A percentile compares a stretch with the other conserved stretches of the same genome.
Conservation (phyloP, 2,888 invertebrate genomes). For the Metalampra italica region DNA sequence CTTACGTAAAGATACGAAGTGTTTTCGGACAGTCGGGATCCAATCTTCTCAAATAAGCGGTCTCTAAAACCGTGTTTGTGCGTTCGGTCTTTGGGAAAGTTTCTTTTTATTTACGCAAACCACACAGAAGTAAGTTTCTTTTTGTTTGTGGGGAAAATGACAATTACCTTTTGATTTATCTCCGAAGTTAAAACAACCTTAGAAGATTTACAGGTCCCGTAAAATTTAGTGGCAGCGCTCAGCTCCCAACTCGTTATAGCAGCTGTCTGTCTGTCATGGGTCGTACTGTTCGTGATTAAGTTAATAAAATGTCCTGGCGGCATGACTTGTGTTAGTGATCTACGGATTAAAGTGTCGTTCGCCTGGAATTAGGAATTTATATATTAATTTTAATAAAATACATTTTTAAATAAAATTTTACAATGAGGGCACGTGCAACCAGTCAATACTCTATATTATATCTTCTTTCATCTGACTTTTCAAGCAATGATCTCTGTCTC, state of each 20-base stretch:
- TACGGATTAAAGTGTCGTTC: no score
- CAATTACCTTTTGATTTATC: slow-evolving; percentile 41
- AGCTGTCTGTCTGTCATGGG: not conserved
- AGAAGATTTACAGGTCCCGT: slow-evolving; percentile 26
- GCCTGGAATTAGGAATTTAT: no score
- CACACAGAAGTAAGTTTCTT: slow-evolving; percentile 15
- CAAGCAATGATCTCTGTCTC: no score
- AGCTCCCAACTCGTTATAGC: not conserved
- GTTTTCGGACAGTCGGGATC: slow-evolving; percentile 1
- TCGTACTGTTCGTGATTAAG: not conserved
- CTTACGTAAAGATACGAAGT: not conserved
- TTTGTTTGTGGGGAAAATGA: slow-evolving; percentile 19
- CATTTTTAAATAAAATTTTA: no score
- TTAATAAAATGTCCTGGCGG: not conserved
- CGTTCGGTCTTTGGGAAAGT: not conserved
- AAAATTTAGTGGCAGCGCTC: slow-evolving; percentile 8
- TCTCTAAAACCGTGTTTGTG: not conserved
- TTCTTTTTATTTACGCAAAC: not conserved
- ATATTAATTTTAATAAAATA: no score
- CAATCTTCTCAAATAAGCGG: not conserved
- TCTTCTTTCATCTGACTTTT: no score
- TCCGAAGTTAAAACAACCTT: slow-evolving; percentile 31
- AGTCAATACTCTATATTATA: no score
- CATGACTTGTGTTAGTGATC: no score
- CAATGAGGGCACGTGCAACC: no score